Percentiles rank a stretch among this genome's conserved stretches.
phyloP scores from a whole-genome alignment of 2,797 vertebrate genomes.

The Prionace glauca region DNA sequence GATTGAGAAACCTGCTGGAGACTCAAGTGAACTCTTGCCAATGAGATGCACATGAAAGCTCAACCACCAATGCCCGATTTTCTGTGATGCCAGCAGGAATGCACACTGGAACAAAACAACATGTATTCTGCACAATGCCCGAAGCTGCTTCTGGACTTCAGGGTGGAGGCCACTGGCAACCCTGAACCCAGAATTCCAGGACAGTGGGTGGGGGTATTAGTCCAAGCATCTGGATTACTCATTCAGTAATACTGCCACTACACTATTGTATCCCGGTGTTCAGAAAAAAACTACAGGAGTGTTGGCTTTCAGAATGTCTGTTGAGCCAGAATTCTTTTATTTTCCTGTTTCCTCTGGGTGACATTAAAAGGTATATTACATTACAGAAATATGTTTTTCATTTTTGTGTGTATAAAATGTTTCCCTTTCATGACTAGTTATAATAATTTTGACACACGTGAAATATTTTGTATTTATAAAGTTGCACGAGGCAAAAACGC shows the following conservation, averaged over 20 bases:
- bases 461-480: not conserved
- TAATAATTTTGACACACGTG: not conserved
- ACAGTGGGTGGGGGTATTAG: not conserved
- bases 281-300: not conserved
- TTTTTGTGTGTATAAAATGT: conserved; percentile 16
- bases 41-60: too few species aligned
- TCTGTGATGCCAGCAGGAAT: too few species aligned
- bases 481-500: not conserved
- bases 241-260: not conserved
- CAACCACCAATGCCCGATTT: too few species aligned
- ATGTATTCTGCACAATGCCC: too few species aligned
- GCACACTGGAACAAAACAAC: too few species aligned
- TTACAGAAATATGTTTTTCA: conserved; percentile 1
- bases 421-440: not conserved
- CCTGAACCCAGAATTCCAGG: too few species aligned
- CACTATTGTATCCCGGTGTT: not conserved
- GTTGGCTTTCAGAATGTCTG: conserved; percentile 6
- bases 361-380: conserved; percentile 25
- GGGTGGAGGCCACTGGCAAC: too few species aligned
- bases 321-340: not conserved
- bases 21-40: too few species aligned
- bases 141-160: too few species aligned
- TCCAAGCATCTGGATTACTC: not conserved
- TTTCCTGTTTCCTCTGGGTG: conserved; percentile 4
- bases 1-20: too few species aligned